Base-by-base conservation (phyloP, 2,888 invertebrate species). In the Synanthedon myopaeformis region DNA sequence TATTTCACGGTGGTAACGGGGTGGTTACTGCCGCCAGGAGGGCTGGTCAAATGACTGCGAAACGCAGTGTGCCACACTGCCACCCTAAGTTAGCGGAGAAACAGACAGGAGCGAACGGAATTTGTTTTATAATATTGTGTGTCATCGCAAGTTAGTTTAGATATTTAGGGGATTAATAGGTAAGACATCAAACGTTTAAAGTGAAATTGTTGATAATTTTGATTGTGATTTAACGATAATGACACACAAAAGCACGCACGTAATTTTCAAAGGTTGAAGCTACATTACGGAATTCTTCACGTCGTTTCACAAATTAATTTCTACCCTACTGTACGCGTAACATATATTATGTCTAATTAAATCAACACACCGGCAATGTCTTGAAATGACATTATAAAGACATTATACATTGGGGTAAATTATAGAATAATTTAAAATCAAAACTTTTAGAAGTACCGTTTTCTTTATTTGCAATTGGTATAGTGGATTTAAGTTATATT, bases 291-390 rank as follows among this genome's bases (percentile, higher is more conserved):
- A 74, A 75, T 66, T 73, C 66, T 66, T 67, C 66, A 61, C 63
- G 57, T 53, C 70, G 66, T 77, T 78, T 78, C 76, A 75, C 74
- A 79, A 80, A 79, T 76, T 77, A 79, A 81, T 80, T 74, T 71
- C 64, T 62, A 63, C 64, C 65, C 62, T 64, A 66, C 66, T 71
- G 68, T 67, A 67, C 70, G 67, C 66, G 69, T 69, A 75, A 72
- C 74, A 74, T 75, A 74, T 74, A 73, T 74, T 70, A 35, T 70
- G 61, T 62, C 65, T 75, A 74, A 78, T 79, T 79, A 75, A 76
- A 79, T 80, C 75, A 78, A 78, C 79, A 75, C 69, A 70, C 72
- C 68, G 23, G 5, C 65, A 64, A 64, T 72, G 67, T 67, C 64
- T 62, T 67, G 67, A 70, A 65, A 62, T 45, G 28, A 28, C 35